Evolutionary conservation across 2,113 vertebrate species (phyloP), one percentile per base, ranked within the genome.

Genomic region (Erinaceus europaeus): DNA sequence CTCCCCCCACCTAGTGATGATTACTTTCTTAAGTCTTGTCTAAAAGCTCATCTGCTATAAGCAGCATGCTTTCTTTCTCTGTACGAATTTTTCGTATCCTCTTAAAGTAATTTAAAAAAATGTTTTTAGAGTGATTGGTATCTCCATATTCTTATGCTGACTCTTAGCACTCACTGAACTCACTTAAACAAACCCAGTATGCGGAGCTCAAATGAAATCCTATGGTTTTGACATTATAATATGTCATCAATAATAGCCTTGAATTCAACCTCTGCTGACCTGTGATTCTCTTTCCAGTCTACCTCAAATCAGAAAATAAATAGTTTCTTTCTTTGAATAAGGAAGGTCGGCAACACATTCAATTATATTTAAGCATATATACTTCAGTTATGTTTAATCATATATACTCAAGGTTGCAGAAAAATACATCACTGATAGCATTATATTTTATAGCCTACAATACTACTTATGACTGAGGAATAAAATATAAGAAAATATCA

Each of bases 401-500:
- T 25, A 32, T 73, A 62, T 76, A 32, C 50, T 72, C 18, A n/a
- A 34, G 9, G 81, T 44, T 55, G 2, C 21, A 25, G 42, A 44
- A 55, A 81, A 53, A 74, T 29, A 67, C 55, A 57, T 88, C 32
- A 74, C 73, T 61, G 65, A 73, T 52, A 89, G 32, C 42, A 78
- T 52, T 59, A 9, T 13, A 68, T 72, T 67, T 27, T 73, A 20
- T 34, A 79, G 25, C 27, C 83, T 68, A 18, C 53, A 75, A 75
- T n/a, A 46, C 18, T 50, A 34, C 14, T 72, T 92, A 72, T 52
- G 40, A 68, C n/a, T 75, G 76, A 89, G 27, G 42, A 46, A 46
- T 87, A 42, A 91, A 83, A 89, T 79, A n/a, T 36, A 62, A 68
- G 48, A 53, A 32, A 68, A 32, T n/a, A n/a, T n/a, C n/a, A n/a